Conservation (phyloP, 1,140 invertebrate species). For the Eurytemora carolleeae region DNA sequence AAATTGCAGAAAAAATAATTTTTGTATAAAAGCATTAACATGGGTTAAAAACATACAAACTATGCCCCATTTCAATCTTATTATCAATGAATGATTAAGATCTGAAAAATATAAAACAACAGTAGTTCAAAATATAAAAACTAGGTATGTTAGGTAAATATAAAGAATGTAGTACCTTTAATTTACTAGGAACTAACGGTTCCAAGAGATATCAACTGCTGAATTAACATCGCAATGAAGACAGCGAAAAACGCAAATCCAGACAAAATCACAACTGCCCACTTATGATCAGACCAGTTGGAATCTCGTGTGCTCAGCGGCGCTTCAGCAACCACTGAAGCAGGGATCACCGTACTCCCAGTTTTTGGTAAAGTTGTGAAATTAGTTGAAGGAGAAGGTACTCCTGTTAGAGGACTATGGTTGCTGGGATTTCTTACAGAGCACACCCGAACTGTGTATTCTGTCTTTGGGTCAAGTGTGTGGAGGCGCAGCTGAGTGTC, state of each 20-base stretch:
- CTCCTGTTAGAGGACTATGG: not conserved
- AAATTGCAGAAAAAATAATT: no score
- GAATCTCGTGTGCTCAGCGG: not conserved
- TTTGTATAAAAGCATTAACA: no score
- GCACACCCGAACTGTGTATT: slow-evolving; percentile 10
- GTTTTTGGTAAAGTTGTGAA: slow-evolving; percentile 4
- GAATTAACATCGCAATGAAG: slow-evolving; percentile 36
- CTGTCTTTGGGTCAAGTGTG: slow-evolving; percentile 4
- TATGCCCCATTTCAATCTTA: no score
- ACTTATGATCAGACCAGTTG: slow-evolving; percentile 35
- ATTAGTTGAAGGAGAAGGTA: not conserved
- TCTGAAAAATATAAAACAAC: no score
- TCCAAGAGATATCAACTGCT: slow-evolving; percentile 26
- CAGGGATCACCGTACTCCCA: not conserved
- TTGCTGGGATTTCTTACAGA: not conserved
- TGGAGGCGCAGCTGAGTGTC: slow-evolving; percentile 4
- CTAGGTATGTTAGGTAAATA: no score
- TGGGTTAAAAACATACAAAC: no score
- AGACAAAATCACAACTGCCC: slow-evolving; percentile 37
- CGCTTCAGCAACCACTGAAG: no score
- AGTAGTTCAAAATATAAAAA: no score
- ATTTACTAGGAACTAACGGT: not conserved
- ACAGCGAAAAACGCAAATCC: slow-evolving; percentile 40
- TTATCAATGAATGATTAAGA: no score
- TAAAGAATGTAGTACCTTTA: no score